Evolutionary conservation across 2,888 invertebrate genomes (phyloP).

Genomic region (Melipona bicolor): DNA sequence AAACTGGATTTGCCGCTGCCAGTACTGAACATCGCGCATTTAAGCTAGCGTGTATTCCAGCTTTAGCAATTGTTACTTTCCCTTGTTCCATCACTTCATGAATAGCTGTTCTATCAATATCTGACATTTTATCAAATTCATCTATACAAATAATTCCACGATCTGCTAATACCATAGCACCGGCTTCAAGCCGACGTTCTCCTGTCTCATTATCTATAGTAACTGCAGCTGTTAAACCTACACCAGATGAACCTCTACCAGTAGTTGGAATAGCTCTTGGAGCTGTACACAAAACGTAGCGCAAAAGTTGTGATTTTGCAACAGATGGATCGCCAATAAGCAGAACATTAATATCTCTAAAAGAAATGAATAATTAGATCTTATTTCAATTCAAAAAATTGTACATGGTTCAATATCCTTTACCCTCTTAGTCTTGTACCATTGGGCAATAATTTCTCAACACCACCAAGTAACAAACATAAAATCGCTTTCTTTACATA

Average conservation of each 20-base stretch:
- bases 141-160: conserved; percentile 98
- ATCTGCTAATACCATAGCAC: conserved; percentile 99
- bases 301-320: conserved; percentile 97
- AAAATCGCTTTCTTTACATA: conserved; percentile 98
- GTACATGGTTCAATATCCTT: conserved; percentile 46
- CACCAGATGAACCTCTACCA: conserved; percentile 98
- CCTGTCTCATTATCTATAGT: conserved; percentile 98
- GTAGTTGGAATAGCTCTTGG: conserved; percentile 98
- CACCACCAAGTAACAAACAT: conserved; percentile 96
- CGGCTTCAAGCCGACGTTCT: conserved; percentile 95
- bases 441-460: conserved; percentile 96
- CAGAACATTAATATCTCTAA: conserved; percentile 93
- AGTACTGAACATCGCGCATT: conserved; percentile 99
- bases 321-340: conserved; percentile 99
- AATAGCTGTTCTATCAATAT: conserved; percentile 99
- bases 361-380: conserved; percentile 2
- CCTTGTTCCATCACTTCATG: conserved; percentile 99
- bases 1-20: conserved; percentile 99
- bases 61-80: conserved; percentile 98
- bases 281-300: conserved; percentile 97
- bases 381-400: background rate
- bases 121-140: conserved; percentile 99
- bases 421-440: conserved; percentile 96
- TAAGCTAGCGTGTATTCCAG: conserved; percentile 98
- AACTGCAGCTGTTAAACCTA: conserved; percentile 99